Base-by-base conservation (phyloP, 2,888 invertebrate species). In the Dastarcus helophoroides region DNA sequence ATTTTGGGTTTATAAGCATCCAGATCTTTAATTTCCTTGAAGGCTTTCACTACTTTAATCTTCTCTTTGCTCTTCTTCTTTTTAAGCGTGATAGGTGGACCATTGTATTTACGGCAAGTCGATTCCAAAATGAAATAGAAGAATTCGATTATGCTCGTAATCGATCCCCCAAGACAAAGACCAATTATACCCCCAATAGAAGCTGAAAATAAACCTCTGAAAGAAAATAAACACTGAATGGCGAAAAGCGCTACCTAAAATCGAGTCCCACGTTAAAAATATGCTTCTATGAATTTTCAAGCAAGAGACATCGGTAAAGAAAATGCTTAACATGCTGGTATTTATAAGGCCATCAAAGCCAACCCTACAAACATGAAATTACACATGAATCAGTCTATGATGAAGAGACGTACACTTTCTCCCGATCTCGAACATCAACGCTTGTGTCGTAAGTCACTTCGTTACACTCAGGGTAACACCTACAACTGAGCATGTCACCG, bases 111-210 rank as follows among this genome's bases (percentile, higher is more conserved):
- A 22, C n/a, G n/a, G n/a, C n/a, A n/a, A n/a, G n/a, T 8, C 5
- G 33, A 28, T 28, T 33, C 29, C 7, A 21, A 7, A 21, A 33
- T 26, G 13, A 31, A 35, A 14, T 35, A 35, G n/a, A 35, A 15
- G 5, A 35, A 23, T 27, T 35, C 35, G 15, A 35, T 35, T 12
- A 35, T 31, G 21, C 35, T 35, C 2, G 31, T 12, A 2, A 35
- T 29, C 11, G 35, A 35, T 16, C 35, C 35, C 6, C 35, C 35
- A 2, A 35, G 15, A 19, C 35, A 35, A n/a, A 35, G 19, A 3
- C 35, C 35, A 8, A 35, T 26, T 9, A 35, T 29, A n/a, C 35
- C 35, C 1, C 35, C 35, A 7, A 35, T 27, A 1, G 31, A 31
- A 9, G 35, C 35, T 35, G 19, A 12, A 35, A 26, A 14, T 4